Conservation (phyloP, 92 coral and sea anemone species). For the Phymanthus crucifer region DNA sequence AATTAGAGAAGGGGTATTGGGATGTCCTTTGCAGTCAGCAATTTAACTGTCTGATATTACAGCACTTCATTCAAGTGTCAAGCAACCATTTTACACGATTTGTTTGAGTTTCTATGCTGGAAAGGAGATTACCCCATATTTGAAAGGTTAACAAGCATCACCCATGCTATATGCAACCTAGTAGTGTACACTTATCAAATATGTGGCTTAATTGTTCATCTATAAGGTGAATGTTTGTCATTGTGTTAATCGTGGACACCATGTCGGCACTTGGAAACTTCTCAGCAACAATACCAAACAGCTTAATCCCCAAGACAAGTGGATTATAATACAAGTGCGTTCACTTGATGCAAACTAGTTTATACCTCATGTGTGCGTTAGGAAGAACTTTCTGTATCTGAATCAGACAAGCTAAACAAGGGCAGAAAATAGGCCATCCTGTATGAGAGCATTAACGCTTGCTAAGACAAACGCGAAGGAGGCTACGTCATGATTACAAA, state of each 20-base stretch:
- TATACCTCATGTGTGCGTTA: not conserved
- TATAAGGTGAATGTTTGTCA: constrained; percentile 1
- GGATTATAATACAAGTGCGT: constrained; percentile 11
- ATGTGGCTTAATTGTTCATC: not conserved
- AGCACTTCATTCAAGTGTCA: not conserved
- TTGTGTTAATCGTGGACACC: constrained; percentile 14
- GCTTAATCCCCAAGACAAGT: not conserved
- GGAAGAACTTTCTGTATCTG: not conserved
- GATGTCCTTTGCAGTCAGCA: constrained; percentile 1
- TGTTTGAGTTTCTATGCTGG: not conserved
- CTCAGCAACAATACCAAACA: constrained; percentile 4
- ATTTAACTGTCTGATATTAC: not conserved
- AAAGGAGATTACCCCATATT: not conserved
- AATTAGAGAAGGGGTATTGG: not conserved
- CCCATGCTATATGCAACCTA: not conserved
- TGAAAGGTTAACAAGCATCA: too few relatives aligned
- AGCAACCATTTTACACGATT: not conserved
- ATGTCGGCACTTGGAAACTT: constrained; percentile 20
- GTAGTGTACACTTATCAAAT: not conserved
- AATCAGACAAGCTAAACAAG: not conserved
- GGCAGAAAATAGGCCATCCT: not conserved
- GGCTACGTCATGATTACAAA: not conserved
- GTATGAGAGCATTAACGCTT: not conserved
- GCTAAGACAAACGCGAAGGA: not conserved
- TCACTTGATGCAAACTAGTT: not conserved